phyloP scores from a whole-genome alignment of 2,888 invertebrate genomes.

The Venusia cambrica region DNA sequence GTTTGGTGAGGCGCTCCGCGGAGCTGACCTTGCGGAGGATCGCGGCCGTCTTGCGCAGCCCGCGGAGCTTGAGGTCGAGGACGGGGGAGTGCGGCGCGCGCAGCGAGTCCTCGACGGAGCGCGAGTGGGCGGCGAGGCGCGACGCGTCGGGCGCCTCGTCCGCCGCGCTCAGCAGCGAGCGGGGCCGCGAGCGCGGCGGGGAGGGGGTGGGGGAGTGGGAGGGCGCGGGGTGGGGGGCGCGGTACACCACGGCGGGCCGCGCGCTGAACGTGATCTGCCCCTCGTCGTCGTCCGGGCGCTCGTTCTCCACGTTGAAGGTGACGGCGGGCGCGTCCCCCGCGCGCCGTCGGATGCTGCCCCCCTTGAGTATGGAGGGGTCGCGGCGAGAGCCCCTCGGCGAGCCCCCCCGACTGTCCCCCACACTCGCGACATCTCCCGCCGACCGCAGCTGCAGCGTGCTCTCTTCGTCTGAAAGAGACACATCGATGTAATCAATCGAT shows the following conservation, averaged over 20 bases:
- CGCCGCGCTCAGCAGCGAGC: constrained; percentile 49
- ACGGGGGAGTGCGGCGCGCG: constrained; percentile 46
- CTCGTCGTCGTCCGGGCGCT: constrained; percentile 62
- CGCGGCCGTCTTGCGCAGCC: constrained; percentile 59
- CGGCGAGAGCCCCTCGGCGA: constrained; percentile 49
- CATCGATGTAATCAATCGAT: constrained; percentile 10
- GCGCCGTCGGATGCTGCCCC: constrained; percentile 50
- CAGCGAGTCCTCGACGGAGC: constrained; percentile 65
- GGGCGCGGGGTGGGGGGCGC: constrained; percentile 33
- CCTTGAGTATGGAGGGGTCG: constrained; percentile 58
- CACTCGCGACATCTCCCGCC: constrained; percentile 26
- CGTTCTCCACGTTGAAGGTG: constrained; percentile 75
- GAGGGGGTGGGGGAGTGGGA: constrained; percentile 30
- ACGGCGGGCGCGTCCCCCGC: constrained; percentile 61
- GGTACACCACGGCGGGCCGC: too few species aligned
- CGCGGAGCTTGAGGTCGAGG: constrained; percentile 55
- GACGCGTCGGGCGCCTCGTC: constrained; percentile 41
- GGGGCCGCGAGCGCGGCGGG: constrained; percentile 48
- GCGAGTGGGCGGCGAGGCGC: constrained; percentile 50
- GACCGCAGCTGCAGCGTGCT: constrained; percentile 46
- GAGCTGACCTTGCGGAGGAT: constrained; percentile 64
- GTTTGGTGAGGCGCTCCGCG: constrained; percentile 59
- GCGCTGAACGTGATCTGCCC: constrained; percentile 72
- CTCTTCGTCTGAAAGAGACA: constrained; percentile 65
- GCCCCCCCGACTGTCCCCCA: constrained; percentile 36